Conservation (phyloP, 2,888 invertebrate species). For the Perithous albicinctus region DNA sequence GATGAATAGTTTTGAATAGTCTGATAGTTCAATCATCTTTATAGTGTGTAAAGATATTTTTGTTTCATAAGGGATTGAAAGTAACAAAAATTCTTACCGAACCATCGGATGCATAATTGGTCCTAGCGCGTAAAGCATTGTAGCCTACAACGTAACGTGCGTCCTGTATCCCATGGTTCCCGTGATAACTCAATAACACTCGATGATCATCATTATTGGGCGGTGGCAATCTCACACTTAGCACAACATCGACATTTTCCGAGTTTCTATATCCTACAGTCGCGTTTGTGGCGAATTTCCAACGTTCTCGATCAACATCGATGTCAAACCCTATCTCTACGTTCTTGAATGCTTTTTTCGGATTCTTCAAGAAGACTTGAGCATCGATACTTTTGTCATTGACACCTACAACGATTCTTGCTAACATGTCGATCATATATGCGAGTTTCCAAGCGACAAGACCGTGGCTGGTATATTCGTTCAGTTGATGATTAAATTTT, state of each 20-base stretch:
- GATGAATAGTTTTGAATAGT: too few species aligned
- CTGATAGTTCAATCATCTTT: too few species aligned
- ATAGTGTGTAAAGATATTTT: too few species aligned
- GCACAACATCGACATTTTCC: slow-evolving; percentile 86
- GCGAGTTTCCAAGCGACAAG: slow-evolving; percentile 86
- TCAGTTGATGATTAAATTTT: slow-evolving; percentile 79
- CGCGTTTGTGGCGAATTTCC: slow-evolving; percentile 87
- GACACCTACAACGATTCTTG: slow-evolving; percentile 79
- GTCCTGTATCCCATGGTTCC: slow-evolving; percentile 83
- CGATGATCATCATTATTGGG: slow-evolving; percentile 89
- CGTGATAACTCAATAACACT: slow-evolving; percentile 85
- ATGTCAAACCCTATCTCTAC: slow-evolving; percentile 86
- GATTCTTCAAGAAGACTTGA: slow-evolving; percentile 86
- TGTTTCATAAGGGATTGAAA: not conserved
- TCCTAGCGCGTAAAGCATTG: slow-evolving; percentile 85
- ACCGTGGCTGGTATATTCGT: slow-evolving; percentile 84
- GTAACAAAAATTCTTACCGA: slow-evolving; percentile 84
- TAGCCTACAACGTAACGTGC: slow-evolving; percentile 86
- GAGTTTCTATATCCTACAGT: slow-evolving; percentile 85
- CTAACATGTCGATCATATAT: slow-evolving; percentile 84
- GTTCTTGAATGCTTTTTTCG: slow-evolving; percentile 85
- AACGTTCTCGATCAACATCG: slow-evolving; percentile 86
- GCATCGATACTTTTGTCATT: slow-evolving; percentile 84
- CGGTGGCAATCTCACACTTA: slow-evolving; percentile 87
- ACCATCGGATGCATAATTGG: slow-evolving; percentile 87